A percentile compares a stretch with the other conserved stretches of the same genome.
These are phyloP conservation scores for Mesocricetus auratus DNA, from an alignment of 2,113 vertebrate species.

Conservation along the genomic window DNA sequence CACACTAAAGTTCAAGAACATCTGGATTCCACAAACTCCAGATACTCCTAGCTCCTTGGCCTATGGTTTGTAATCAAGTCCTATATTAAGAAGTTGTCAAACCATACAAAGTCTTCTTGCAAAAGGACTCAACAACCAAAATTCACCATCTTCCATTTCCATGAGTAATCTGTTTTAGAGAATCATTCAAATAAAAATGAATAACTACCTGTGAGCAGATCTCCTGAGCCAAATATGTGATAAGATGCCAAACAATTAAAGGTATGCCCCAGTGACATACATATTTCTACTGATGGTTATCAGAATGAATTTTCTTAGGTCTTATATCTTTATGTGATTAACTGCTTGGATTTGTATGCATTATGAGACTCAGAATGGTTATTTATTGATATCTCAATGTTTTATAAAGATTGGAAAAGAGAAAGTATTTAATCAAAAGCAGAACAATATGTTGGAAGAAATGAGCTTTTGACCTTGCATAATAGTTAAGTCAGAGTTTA, in stretches of 20 bases:
- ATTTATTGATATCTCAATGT: conserved; percentile 23
- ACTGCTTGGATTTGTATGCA: conserved; percentile 37
- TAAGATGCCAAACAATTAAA: conserved; percentile 64
- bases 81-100: background rate
- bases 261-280: conserved; percentile 44
- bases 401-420: conserved; percentile 12
- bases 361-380: no score
- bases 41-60: background rate
- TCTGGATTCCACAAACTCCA: background rate
- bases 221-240: conserved; percentile 19
- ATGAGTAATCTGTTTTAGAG: conserved; percentile 27
- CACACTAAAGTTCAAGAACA: background rate
- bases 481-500: background rate
- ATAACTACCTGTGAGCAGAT: background rate
- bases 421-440: conserved; percentile 35
- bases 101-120: background rate
- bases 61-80: background rate
- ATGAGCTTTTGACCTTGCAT: background rate
- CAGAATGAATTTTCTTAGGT: conserved; percentile 60
- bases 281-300: conserved; percentile 53
- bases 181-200: conserved; percentile 55
- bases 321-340: background rate
- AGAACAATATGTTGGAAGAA: background rate
- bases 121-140: background rate
- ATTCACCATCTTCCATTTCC: conserved; percentile 5